A percentile compares a stretch with the other conserved stretches of the same genome.
phyloP scores from a whole-genome alignment of 2,888 invertebrate genomes.

The Drosophila fungiperda region DNA sequence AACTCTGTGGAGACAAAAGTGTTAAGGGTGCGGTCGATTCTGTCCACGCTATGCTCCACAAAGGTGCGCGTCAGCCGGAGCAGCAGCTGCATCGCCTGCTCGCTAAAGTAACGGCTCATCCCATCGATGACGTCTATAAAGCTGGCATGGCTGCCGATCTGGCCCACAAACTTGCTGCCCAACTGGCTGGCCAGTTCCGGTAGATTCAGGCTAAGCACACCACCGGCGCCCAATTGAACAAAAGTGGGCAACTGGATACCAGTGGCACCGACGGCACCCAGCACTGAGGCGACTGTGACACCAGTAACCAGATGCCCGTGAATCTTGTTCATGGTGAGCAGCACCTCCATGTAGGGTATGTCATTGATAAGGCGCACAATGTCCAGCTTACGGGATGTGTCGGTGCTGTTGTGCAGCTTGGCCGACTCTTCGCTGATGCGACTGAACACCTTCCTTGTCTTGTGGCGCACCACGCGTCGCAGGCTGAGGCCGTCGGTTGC shows the following conservation, averaged over 20 bases:
- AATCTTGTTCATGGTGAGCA: slow-evolving; percentile 42
- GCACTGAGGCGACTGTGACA: slow-evolving; percentile 8
- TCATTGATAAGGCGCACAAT: slow-evolving; percentile 81
- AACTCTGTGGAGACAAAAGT: slow-evolving; percentile 76
- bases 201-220: slow-evolving; percentile 33
- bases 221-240: slow-evolving; percentile 13
- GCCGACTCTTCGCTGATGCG: slow-evolving; percentile 54
- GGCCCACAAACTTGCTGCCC: slow-evolving; percentile 72
- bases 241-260: slow-evolving; percentile 48
- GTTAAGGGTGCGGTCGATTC: slow-evolving; percentile 58
- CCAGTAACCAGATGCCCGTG: slow-evolving; percentile 50
- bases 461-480: slow-evolving; percentile 61
- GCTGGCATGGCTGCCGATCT: slow-evolving; percentile 64
- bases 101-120: slow-evolving; percentile 62
- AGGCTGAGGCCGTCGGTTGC: slow-evolving; percentile 61
- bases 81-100: slow-evolving; percentile 53
- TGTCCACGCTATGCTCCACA: slow-evolving; percentile 66
- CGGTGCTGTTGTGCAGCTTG: slow-evolving; percentile 36
- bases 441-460: slow-evolving; percentile 57
- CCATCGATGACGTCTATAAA: slow-evolving; percentile 69
- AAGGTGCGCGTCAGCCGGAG: slow-evolving; percentile 69
- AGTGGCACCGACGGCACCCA: slow-evolving; percentile 31
- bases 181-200: slow-evolving; percentile 39
- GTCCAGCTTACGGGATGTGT: slow-evolving; percentile 54
- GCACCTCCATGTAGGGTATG: slow-evolving; percentile 75